phyloP scores from a whole-genome alignment of 1,140 invertebrate species.

The Drosophila parvula region DNA sequence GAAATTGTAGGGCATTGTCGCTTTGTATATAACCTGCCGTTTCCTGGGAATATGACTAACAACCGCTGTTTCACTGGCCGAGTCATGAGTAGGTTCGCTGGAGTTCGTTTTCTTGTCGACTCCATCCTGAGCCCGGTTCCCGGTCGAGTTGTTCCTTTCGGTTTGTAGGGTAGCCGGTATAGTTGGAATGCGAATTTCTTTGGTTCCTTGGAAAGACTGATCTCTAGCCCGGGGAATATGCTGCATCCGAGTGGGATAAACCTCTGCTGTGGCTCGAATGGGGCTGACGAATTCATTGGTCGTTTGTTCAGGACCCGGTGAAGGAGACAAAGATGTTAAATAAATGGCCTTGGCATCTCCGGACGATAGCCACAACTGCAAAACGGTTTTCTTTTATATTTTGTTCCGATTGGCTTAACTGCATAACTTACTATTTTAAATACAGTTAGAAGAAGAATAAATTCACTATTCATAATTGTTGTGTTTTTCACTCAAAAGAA shows the following conservation, averaged over 20 bases:
- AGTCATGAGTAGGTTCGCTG: too few relatives aligned
- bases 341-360: neutral
- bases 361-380: neutral
- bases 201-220: neutral
- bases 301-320: neutral
- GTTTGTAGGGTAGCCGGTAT: neutral
- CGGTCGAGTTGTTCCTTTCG: neutral
- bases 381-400: too few relatives aligned
- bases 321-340: neutral
- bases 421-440: neutral
- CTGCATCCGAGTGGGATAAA: neutral
- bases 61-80: too few relatives aligned
- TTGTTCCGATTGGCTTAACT: too few relatives aligned
- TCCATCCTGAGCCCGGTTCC: neutral
- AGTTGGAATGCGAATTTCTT: neutral
- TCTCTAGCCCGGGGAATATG: neutral
- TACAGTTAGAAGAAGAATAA: neutral
- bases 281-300: neutral
- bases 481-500: neutral
- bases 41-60: constrained; percentile 1
- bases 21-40: accelerated
- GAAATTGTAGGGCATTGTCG: neutral
- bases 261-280: neutral
- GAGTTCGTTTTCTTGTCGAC: neutral
- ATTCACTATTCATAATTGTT: neutral